phyloP scores from a whole-genome alignment of 2,888 invertebrate species.

The Spatulosminthurus flaviceps region DNA sequence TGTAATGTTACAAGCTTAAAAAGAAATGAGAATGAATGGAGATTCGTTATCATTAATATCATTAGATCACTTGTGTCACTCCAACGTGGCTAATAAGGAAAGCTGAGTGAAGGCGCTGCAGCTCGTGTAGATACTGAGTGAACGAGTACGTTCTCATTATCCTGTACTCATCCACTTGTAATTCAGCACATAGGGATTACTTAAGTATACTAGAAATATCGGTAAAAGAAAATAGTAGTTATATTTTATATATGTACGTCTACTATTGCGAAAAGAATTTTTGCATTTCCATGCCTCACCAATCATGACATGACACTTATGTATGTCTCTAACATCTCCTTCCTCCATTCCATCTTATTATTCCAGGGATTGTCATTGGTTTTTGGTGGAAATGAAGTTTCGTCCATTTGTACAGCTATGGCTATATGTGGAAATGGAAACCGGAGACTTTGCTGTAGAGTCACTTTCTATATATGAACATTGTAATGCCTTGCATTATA shows the following conservation, averaged over 20 bases:
- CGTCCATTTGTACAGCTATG: background rate
- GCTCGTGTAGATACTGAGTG: no score
- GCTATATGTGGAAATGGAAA: slow-evolving; percentile 4
- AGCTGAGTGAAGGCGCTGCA: background rate
- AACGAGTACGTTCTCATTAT: background rate
- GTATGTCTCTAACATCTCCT: background rate
- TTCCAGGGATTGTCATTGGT: slow-evolving; percentile 7
- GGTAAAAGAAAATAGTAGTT: no score
- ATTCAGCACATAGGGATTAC: no score
- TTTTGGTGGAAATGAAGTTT: slow-evolving; percentile 2
- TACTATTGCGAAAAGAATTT: background rate
- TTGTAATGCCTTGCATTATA: background rate
- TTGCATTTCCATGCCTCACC: background rate
- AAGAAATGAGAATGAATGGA: slow-evolving; percentile 19
- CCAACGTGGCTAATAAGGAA: background rate
- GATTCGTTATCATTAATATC: slow-evolving; percentile 22
- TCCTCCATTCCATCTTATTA: background rate
- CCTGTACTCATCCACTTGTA: no score
- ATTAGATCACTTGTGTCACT: slow-evolving; percentile 18
- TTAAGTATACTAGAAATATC: no score
- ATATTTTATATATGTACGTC: no score
- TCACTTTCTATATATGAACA: background rate
- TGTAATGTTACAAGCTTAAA: no score
- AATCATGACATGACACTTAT: background rate
- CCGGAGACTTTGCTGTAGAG: background rate